A percentile compares a stretch with the other conserved stretches of the same genome.
phyloP scores from a whole-genome alignment of 2,797 vertebrate species.

The Carcharodon carcharias region DNA sequence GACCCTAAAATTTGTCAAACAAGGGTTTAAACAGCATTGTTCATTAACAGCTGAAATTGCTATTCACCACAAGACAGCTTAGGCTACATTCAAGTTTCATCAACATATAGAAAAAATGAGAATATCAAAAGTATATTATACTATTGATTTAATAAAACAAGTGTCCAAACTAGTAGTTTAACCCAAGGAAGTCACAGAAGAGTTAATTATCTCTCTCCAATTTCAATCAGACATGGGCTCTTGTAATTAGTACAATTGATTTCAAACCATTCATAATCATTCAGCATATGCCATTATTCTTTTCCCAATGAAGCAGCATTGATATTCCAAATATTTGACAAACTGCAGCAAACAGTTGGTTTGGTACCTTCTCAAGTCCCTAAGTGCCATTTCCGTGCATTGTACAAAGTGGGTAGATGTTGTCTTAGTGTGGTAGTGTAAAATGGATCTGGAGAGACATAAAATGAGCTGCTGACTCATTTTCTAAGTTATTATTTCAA shows the following conservation, averaged over 20 bases:
- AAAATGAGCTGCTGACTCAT: not conserved
- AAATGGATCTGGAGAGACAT: not conserved
- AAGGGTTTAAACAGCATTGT: not conserved
- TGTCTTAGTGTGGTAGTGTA: not conserved
- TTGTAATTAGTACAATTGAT: not conserved
- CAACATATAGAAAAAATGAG: not conserved
- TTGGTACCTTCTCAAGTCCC: not conserved
- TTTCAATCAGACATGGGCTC: not conserved
- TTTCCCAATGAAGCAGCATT: not conserved
- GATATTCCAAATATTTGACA: not conserved
- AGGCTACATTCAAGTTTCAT: not conserved
- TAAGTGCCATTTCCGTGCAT: not conserved
- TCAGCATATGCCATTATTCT: not conserved
- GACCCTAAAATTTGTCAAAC: not conserved
- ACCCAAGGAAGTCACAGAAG: not conserved
- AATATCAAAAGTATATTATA: not conserved
- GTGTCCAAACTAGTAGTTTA: not conserved
- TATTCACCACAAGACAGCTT: not conserved
- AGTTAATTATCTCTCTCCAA: not conserved
- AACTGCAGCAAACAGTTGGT: not conserved
- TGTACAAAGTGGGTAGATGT: not conserved
- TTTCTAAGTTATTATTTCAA: not conserved
- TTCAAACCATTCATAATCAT: not conserved
- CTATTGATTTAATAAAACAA: not conserved
- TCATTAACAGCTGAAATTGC: not conserved